Evolutionary conservation across 1,140 invertebrate genomes (phyloP).

Genomic region (Drosophila seguyi): DNA sequence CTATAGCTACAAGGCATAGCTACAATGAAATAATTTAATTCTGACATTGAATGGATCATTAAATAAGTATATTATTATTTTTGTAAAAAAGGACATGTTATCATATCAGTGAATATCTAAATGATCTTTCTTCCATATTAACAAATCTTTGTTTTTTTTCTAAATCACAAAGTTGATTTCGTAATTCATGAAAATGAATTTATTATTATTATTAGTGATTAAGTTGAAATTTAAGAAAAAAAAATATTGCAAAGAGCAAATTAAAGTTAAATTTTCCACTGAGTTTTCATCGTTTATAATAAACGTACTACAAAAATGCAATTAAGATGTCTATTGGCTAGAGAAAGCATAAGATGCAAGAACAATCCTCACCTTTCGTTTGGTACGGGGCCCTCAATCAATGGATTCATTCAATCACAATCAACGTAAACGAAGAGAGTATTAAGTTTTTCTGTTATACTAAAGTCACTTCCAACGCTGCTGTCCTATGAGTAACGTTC

Average conservation of each 20-base stretch:
- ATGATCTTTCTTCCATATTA: background rate
- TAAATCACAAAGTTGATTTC: no score
- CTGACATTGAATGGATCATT: background rate
- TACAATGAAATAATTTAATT: background rate
- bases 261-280: background rate
- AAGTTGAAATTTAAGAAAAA: background rate
- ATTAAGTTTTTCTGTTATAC: constrained; percentile 51
- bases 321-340: background rate
- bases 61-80: background rate
- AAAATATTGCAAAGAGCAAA: background rate
- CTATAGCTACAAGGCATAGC: constrained; percentile 6
- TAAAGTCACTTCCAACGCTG: constrained; percentile 71
- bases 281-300: background rate
- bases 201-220: background rate
- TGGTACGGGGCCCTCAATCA: constrained; percentile 4
- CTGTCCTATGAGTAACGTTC: constrained; percentile 68
- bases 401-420: constrained; percentile 57
- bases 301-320: background rate
- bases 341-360: background rate
- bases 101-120: background rate
- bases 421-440: constrained; percentile 45
- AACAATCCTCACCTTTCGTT: background rate
- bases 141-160: background rate
- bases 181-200: no score
- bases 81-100: no score